phyloP scores from a whole-genome alignment of 2,888 invertebrate species.

The Trichacis sp. region DNA sequence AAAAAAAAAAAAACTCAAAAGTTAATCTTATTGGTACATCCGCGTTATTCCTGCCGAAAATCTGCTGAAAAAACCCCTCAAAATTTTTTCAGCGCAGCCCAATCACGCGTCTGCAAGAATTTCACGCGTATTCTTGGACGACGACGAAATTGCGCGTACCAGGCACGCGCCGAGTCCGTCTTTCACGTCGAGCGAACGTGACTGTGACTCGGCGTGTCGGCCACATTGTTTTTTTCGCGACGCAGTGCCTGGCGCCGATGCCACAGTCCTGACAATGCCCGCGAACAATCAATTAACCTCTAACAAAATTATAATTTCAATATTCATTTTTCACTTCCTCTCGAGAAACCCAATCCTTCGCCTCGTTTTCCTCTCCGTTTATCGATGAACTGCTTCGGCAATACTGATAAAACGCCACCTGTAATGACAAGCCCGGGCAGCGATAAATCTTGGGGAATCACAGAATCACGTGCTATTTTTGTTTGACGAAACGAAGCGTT shows the following conservation, averaged over 20 bases:
- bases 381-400: neutral
- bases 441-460: slow-evolving; percentile 3
- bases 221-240: neutral
- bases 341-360: too few species aligned
- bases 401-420: neutral
- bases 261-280: neutral
- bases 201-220: slow-evolving; percentile 1
- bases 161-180: slow-evolving; percentile 1
- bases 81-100: too few species aligned
- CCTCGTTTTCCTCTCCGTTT: neutral
- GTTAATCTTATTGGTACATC: too few species aligned
- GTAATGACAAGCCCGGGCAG: neutral
- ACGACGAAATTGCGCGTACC: neutral
- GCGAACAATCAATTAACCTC: neutral
- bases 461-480: neutral
- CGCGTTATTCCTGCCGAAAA: too few species aligned
- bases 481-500: neutral
- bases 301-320: too few species aligned
- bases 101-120: too few species aligned
- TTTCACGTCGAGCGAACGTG: neutral
- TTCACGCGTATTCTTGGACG: too few species aligned
- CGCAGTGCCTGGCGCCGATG: slow-evolving; percentile 8
- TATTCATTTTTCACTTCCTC: too few species aligned
- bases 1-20: too few species aligned
- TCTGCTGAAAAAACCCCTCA: too few species aligned